These are phyloP conservation scores for Encarsia formosa DNA, from an alignment of 2,888 invertebrate species.

Conservation along the genomic window DNA sequence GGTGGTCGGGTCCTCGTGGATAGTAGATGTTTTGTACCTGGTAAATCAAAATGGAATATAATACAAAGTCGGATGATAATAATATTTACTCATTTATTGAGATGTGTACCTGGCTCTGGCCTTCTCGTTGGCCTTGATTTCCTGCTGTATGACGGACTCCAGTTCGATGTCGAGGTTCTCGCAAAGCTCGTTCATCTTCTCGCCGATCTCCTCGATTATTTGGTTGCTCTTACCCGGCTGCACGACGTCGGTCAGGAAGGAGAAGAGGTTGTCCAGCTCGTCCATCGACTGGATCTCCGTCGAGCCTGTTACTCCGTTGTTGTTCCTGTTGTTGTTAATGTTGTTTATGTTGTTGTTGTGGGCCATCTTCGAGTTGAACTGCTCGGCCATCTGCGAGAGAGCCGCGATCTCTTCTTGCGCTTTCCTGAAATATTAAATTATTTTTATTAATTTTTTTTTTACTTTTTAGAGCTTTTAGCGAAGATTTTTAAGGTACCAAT, in stretches of 20 bases:
- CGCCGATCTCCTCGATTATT: slow-evolving; percentile 77
- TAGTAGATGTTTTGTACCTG: too few species aligned
- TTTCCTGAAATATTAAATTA: slow-evolving; percentile 59
- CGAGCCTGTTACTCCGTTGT: slow-evolving; percentile 17
- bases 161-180: slow-evolving; percentile 77
- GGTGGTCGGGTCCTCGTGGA: slow-evolving; percentile 12
- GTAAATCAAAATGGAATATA: too few species aligned
- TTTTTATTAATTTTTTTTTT: too few species aligned
- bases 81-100: too few species aligned
- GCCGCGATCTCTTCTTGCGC: slow-evolving; percentile 68
- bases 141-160: slow-evolving; percentile 64
- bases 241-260: slow-evolving; percentile 81
- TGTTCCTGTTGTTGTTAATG: slow-evolving; percentile 11
- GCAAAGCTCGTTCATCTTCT: slow-evolving; percentile 78
- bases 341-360: slow-evolving; percentile 22
- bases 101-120: slow-evolving; percentile 21
- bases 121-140: slow-evolving; percentile 40
- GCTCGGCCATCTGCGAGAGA: slow-evolving; percentile 69
- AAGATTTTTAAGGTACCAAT: too few species aligned
- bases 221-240: slow-evolving; percentile 60
- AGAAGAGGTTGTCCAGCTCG: slow-evolving; percentile 84
- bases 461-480: too few species aligned
- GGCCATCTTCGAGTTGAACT: slow-evolving; percentile 62
- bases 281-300: slow-evolving; percentile 53
- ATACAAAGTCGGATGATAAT: too few species aligned